A percentile compares a stretch with the other conserved stretches of the same genome.
These are phyloP conservation scores for Noctua fimbriata DNA, from an alignment of 2,888 invertebrate species.

Conservation along the genomic window DNA sequence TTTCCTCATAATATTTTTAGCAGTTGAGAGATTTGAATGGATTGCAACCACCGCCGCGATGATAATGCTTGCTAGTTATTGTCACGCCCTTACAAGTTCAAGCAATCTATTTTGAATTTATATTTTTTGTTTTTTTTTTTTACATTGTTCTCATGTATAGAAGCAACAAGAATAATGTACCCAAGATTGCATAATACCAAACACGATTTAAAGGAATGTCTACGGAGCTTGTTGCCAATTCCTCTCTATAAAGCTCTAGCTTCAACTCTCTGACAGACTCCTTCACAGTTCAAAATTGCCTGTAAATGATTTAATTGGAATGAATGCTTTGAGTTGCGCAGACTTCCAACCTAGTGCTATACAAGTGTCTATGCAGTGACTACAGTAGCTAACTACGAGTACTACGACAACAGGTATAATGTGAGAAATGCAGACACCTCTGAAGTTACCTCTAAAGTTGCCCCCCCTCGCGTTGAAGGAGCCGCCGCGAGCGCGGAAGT, in stretches of 20 bases:
- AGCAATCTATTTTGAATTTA: not conserved
- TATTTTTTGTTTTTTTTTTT: not conserved
- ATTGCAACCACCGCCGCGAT: not conserved
- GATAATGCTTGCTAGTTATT: not conserved
- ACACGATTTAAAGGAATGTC: not conserved
- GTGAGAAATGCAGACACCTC: conserved; percentile 45
- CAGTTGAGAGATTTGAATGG: not conserved
- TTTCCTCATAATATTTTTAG: not conserved
- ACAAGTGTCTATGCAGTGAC: conserved; percentile 34
- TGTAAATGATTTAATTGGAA: not conserved
- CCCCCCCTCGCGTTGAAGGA: conserved; percentile 80
- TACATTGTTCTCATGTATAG: not conserved
- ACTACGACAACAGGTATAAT: conserved; percentile 54
- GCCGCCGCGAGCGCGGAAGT: conserved; percentile 82
- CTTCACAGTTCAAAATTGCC: not conserved
- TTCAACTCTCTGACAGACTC: not conserved
- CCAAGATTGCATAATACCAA: not conserved
- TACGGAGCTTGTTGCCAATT: not conserved
- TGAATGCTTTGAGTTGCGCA: not conserved
- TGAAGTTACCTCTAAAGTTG: conserved; percentile 82
- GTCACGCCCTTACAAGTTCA: not conserved
- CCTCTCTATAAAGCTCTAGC: not conserved
- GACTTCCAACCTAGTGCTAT: conserved; percentile 3
- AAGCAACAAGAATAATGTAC: not conserved
- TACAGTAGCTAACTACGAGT: conserved; percentile 36